Evolutionary conservation across 2,888 invertebrate genomes (phyloP).

Genomic region (Ophion ventricosus): DNA sequence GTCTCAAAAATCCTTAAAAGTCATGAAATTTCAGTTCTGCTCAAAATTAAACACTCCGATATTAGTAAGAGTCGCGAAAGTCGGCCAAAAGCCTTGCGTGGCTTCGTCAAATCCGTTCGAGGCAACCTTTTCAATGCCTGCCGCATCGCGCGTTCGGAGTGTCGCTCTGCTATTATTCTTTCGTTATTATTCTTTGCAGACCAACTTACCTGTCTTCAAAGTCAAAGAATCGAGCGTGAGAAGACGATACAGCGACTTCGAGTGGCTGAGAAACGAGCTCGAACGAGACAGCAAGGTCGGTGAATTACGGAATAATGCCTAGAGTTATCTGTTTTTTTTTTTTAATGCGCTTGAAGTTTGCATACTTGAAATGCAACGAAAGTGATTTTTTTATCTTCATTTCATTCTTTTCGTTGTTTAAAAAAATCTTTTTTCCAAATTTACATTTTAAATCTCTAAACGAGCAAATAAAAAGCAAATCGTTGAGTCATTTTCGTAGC

Average conservation of each 20-base stretch:
- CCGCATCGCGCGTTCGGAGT: not conserved
- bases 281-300: conserved; percentile 98
- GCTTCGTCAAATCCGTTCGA: conserved; percentile 48
- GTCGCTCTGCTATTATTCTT: no score
- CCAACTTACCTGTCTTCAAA: conserved; percentile 99
- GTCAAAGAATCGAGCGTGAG: conserved; percentile 99
- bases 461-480: no score
- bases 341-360: no score
- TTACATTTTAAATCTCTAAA: no score
- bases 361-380: no score
- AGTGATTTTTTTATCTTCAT: no score
- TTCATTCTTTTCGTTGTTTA: no score
- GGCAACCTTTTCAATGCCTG: conserved; percentile 47
- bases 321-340: not conserved
- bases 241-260: conserved; percentile 99
- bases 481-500: no score
- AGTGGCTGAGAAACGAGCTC: conserved; percentile 99
- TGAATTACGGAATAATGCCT: not conserved
- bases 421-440: no score
- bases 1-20: no score
- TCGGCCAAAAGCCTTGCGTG: conserved; percentile 42
- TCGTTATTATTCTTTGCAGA: conserved; percentile 88
- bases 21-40: no score
- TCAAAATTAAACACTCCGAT: no score
- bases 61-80: conserved; percentile 5